Base-by-base conservation (phyloP, 2,113 vertebrate species). In the Sinocyclocheilus anophthalmus region DNA sequence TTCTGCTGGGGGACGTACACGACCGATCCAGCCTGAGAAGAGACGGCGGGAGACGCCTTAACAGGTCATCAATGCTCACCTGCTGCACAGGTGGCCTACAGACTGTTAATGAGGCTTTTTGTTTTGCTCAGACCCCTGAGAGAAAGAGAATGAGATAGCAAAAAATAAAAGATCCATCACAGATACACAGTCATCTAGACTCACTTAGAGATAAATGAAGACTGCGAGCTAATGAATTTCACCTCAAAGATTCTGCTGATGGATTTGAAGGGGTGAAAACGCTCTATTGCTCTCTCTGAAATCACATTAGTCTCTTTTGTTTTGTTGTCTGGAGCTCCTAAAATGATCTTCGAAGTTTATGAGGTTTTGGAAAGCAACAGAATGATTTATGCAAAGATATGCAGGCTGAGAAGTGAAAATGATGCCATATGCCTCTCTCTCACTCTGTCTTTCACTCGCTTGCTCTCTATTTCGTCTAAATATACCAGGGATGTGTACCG, bases 51-150 rank as follows among this genome's bases (percentile, higher is more conserved):
- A 81, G 79, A 81, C n/a, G 16, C n/a, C 24, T 67, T 67, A 81
- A 26, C 59, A 81, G 79, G 79, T 81, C 79, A 81, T 81, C 39
- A 81, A 67, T 81, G 79, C 59, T 63, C 79, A 63, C 57, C 78
- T 63, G 53, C 72, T 67, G 24, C 59, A 42, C 30, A 84, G 79
- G 79, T 81, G 79, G 79, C 39, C 79, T 65, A 63, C 69, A 84
- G 53, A 84, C 83, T 76, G 30, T 59, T 85, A 85, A 78, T 77
- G 84, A 77, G 24, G 20, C 59, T 67, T 85, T 77, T 14, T 85
- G 84, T 69, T 85, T 76, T 63, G 37, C 26, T 65, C 83, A 76
- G 83, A 33, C 73, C 18, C 39, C 26, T 42, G 75, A 85, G 73
- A 69, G 20, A 33, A 50, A 50, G 75, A 85, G 75, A 78, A 59